Conservation (phyloP, 2,113 vertebrate species). For the Martes martes region DNA sequence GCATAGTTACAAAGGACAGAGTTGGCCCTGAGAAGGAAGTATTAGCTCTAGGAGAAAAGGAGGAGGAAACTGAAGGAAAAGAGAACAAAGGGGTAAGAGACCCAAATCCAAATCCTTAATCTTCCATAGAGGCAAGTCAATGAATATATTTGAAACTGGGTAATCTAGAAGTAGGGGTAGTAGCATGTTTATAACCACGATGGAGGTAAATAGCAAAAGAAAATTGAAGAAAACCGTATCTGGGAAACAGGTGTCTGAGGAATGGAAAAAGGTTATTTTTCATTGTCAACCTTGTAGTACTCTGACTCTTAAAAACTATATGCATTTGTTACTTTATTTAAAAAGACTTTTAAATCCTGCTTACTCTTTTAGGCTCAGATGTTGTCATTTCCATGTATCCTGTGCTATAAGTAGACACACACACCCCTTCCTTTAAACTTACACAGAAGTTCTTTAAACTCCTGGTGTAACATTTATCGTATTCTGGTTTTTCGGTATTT, state of each 20-base stretch:
- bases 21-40: background rate
- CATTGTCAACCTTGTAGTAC: background rate
- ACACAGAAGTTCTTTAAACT: background rate
- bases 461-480: background rate
- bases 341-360: background rate
- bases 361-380: background rate
- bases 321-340: background rate
- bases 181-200: background rate
- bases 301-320: constrained; percentile 27
- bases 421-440: background rate
- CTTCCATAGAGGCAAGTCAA: background rate
- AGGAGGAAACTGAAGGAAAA: background rate
- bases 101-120: background rate
- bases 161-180: background rate
- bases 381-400: background rate
- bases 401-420: background rate
- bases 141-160: background rate
- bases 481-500: background rate
- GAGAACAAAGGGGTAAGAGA: background rate
- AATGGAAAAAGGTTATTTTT: background rate
- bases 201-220: background rate
- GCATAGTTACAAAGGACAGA: background rate
- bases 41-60: background rate
- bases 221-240: background rate
- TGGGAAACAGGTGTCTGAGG: background rate